Evolutionary conservation across 1,140 invertebrate species (phyloP), one percentile per base, ranked within the genome.

Genomic region (Heterodera carotae): DNA sequence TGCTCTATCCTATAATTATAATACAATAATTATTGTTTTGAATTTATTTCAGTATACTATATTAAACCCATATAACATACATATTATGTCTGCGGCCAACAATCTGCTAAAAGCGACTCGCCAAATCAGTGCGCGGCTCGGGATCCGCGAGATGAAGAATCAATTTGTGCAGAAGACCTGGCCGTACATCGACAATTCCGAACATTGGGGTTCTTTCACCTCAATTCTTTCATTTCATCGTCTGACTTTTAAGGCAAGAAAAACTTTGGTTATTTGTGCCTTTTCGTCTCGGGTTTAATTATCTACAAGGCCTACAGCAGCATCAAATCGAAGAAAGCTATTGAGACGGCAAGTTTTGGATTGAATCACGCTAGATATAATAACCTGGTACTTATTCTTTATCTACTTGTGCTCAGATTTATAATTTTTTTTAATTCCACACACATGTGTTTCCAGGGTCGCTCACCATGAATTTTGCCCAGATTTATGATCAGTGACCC

Each of bases 91-190:
- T 56, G 12, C 48, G 2, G 48, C 18, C 0, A 5, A 5, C 22
- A 56, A 56, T 15, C 18, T 18, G 22, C 22, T 56, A 22, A 56
- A 56, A 22, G 15, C 48, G 22, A 22, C 22, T 22, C 15, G 12
- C 15, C 48, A 79, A 79, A 64, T 71, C 18, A 18, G 39, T 53
- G 59, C 39, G 15, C 59, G 59, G 22, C 33, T 71, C 39, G 29
- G 39, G 12, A 31, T 56, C 18, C 29, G 22, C 10, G 39, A 71
- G 22, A 39, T 22, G 25, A 27, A 59, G 22, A 25, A 39, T 12
- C 31, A n/a, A 5, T 56, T 77, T n/a, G 31, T 64, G 71, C 43
- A 71, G 27, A 69, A 81, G 53, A 62, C 69, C 53, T 60, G 79
- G 27, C 39, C 60, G 18, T 22, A 53, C n/a, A 22, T 36, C 5